Conservation (phyloP, 2,888 invertebrate genomes). For the Scelioninae gen. 2 region DNA sequence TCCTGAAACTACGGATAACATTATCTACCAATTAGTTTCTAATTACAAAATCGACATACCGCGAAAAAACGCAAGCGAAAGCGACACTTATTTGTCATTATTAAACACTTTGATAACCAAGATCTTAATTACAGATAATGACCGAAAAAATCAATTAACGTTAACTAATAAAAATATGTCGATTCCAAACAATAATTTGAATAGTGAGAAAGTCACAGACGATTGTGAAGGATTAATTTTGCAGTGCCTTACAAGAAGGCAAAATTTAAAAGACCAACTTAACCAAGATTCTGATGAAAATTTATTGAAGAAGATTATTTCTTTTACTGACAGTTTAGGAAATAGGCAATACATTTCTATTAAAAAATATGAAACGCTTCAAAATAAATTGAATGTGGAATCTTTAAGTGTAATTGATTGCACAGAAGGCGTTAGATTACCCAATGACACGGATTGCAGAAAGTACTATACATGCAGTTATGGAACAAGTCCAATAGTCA, state of each 20-base stretch:
- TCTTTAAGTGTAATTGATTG: constrained; percentile 74
- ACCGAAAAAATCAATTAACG: constrained; percentile 26
- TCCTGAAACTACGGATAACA: constrained; percentile 29
- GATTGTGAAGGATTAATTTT: constrained; percentile 21
- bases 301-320: constrained; percentile 51
- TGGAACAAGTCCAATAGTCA: constrained; percentile 67
- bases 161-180: background rate
- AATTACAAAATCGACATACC: constrained; percentile 51
- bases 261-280: constrained; percentile 1
- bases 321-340: constrained; percentile 64
- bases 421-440: constrained; percentile 74
- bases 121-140: constrained; percentile 32
- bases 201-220: background rate
- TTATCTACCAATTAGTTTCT: constrained; percentile 39
- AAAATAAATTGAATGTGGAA: constrained; percentile 59
- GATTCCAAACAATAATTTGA: background rate
- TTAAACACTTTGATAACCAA: constrained; percentile 47
- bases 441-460: constrained; percentile 76
- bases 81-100: constrained; percentile 36
- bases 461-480: constrained; percentile 76
- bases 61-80: constrained; percentile 6
- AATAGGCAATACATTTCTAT: constrained; percentile 66
- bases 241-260: constrained; percentile 17
- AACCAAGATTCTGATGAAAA: constrained; percentile 18
- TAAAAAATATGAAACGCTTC: constrained; percentile 63